phyloP scores from a whole-genome alignment of 2,888 invertebrate species.

The Saturnia pavonia region DNA sequence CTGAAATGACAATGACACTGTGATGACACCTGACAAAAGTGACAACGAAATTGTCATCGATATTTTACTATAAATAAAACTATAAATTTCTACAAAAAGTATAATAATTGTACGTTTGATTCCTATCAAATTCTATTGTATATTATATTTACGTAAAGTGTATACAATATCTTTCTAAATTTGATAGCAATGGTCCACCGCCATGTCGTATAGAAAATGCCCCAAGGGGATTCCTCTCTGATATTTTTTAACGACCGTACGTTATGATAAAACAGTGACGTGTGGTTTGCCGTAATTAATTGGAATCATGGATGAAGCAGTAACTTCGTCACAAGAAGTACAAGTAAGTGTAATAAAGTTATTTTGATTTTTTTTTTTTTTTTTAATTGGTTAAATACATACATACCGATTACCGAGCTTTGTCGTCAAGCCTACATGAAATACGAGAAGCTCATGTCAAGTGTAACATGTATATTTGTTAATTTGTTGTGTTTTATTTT shows the following conservation, averaged over 20 bases:
- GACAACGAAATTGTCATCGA: slow-evolving; percentile 19
- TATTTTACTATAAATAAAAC: slow-evolving; percentile 1
- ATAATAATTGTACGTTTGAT: slow-evolving; percentile 1
- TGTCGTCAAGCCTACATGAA: not conserved
- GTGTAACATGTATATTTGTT: not conserved
- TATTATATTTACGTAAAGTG: not conserved
- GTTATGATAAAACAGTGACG: slow-evolving; percentile 51
- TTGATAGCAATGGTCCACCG: slow-evolving; percentile 23
- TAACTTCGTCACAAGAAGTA: slow-evolving; percentile 31
- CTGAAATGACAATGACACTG: no score
- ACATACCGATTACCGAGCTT: no score
- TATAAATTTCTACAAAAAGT: slow-evolving; percentile 12
- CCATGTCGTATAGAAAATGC: slow-evolving; percentile 25
- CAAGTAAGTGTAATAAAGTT: slow-evolving; percentile 28
- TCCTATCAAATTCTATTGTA: not conserved
- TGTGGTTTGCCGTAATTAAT: slow-evolving; percentile 34
- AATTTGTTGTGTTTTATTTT: not conserved
- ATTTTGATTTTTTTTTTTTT: not conserved
- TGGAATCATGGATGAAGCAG: slow-evolving; percentile 25
- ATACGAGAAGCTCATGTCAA: not conserved
- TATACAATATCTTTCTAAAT: not conserved
- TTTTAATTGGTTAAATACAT: no score
- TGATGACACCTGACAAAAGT: slow-evolving; percentile 21
- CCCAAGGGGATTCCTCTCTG: slow-evolving; percentile 16
- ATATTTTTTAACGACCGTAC: slow-evolving; percentile 2